Evolutionary conservation across 2,113 vertebrate genomes (phyloP), one percentile per base, ranked within the genome.

Genomic region (Porphyrio hochstetteri): DNA sequence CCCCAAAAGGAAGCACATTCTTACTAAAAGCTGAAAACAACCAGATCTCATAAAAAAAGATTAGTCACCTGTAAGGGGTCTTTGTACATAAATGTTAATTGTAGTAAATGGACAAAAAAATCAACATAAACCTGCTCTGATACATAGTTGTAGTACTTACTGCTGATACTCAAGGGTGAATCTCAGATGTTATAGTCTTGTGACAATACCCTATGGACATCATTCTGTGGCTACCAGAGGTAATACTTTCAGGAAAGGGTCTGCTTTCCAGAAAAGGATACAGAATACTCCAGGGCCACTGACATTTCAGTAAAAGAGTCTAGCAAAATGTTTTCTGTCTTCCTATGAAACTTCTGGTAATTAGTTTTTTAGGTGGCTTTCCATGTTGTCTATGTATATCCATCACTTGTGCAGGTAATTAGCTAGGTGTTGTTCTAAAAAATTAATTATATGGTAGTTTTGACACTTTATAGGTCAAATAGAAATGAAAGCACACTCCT

Each of bases 161-260:
- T 16, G 21, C 38, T 83, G 56, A 46, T 46, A 81, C 16, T 46
- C 24, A 75, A 8, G 13, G 16, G 23, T 42, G 13, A 87, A 46
- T 71, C 48, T 71, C 46, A 87, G 55, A 40, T 35, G n/a, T 53
- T 44, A 10, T 5, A 70, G 35, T 25, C 20, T n/a, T 64, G 11
- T 52, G 9, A 52, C 0, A 0, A 5, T 68, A 27, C 28, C 16
- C 20, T 44, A 75, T 46, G 36, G 19, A 55, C 5, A 50, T 79
- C 7, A 46, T 48, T 18, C 24, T 63, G 8, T 44, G 19, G 24
- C 23, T 82, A 6, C 7, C 35, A 38, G 16, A 60, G 31, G 6
- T 50, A 50, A 70, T 46, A 53, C 9, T 36, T 74, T 72, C 33
- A 87, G 27, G 17, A 79, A 81, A 48, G 7, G 5, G 42, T 38